Conservation (phyloP, 2,113 vertebrate genomes). For the Sphyrna mokarran region DNA sequence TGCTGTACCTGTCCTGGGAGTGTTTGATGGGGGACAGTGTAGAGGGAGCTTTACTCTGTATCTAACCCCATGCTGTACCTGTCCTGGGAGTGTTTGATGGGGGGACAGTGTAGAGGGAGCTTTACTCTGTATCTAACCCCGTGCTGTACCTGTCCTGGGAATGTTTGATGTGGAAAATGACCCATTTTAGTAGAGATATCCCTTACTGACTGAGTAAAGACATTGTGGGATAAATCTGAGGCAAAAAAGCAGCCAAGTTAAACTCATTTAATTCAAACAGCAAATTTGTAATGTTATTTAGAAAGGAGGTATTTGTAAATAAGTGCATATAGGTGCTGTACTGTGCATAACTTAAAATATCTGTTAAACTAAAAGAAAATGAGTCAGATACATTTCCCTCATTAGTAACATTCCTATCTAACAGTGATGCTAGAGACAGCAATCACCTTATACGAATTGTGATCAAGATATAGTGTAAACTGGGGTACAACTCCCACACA, state of each 20-base stretch:
- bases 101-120: too few relatives aligned
- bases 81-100: too few relatives aligned
- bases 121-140: background rate
- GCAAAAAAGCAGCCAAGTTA: background rate
- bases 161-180: background rate
- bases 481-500: too few relatives aligned
- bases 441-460: background rate
- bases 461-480: background rate
- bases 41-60: too few relatives aligned
- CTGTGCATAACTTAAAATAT: background rate
- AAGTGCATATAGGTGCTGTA: background rate
- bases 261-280: background rate
- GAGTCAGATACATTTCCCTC: background rate
- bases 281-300: background rate
- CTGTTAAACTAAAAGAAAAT: background rate
- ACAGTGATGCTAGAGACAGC: background rate
- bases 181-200: background rate
- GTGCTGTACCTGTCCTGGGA: background rate
- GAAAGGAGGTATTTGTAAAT: background rate
- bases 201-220: background rate
- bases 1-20: too few relatives aligned
- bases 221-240: background rate
- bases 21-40: too few relatives aligned
- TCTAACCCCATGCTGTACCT: too few relatives aligned
- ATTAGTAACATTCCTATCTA: background rate